Base-by-base conservation (phyloP, 2,797 vertebrate species). In the Setipinna tenuifilis region DNA sequence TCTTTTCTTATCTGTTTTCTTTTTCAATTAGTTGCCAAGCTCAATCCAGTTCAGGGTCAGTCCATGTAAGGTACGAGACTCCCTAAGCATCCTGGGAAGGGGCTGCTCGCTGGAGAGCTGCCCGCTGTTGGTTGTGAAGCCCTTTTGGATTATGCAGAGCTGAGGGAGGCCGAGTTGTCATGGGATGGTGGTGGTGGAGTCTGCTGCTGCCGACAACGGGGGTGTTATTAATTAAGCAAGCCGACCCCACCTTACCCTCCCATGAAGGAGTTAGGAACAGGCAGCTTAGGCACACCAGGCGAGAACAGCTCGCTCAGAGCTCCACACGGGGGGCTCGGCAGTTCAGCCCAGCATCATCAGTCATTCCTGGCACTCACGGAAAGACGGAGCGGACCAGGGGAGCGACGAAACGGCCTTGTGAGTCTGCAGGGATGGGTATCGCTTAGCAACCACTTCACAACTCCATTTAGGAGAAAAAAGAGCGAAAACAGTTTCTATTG, bases 241-340 rank as follows among this genome's bases (percentile, higher is more conserved):
- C 68, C 16, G 23, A 9, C 28, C 25, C 9, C n/a, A 25, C 5
- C 65, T 1, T 2, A 31, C 23, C 11, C 65, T 14, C 65, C 25
- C 65, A 35, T 3, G 68, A 7, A 16, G 16, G 31, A 16, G 16
- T 14, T 3, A 35, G 68, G 68, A 16, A 75, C 28, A 31, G 14
- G 68, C 68, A 75, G 68, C 28, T 75, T 75, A 75, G 31, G 68
- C 31, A 17, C 31, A 75, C 68, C 6, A 82, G 88, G 90, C 82
- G 85, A 17, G 85, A 92, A 89, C 90, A 94, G 91, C 91, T 90
- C 89, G 89, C 91, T 90, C 89, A 89, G 85, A 91, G 83, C 86
- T 78, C 35, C 46, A 83, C 80, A 84, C 88, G 75, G 61, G 78
- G 87, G 59, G 78, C 87, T 61, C 80, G 6, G 41, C 23, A 50